Evolutionary conservation across 2,888 invertebrate species (phyloP), one percentile per base, ranked within the genome.

Genomic region (Bimastos eiseni): DNA sequence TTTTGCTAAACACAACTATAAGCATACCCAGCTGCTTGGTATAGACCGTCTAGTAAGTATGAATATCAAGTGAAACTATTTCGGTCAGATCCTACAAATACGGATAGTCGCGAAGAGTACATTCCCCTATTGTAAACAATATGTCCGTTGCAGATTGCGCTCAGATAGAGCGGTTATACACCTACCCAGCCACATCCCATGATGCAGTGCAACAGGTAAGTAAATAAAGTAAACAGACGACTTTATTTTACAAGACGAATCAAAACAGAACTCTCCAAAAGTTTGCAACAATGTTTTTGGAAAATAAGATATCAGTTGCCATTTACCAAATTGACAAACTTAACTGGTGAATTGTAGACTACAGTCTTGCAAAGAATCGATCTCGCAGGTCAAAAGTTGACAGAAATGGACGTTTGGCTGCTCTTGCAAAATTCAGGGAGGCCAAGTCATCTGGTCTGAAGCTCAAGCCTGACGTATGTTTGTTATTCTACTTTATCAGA

Each of bases 381-480:
- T 93, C 94, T 13, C 92, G 94, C 41, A 92, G 95, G 70, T 93
- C 93, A 83, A 94, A 93, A 91, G 92, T 92, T n/a, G 95, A 95
- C 92, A 94, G 94, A 92, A 93, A 92, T 24, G 94, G 94, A 15
- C 93, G 94, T 92, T 92, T 93, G 90, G 94, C 97, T 21, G 98
- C 98, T 13, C 96, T 98, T 5, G 97, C 97, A 93, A 97, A 96
- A 93, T 95, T 98, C 24, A 97, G 96, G 93, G 96, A 97, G 92
- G 95, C 97, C 4, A 96, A 96, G 93, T 97, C 97, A 21, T 96
- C 93, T 88, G 95, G 95, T 83, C 93, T 96, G 15, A 98, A 98
- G 95, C 96, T 98, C 94, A 98, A 98, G 95, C 98, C 97, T 95
- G 97, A 98, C 95, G 96, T 98, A 88, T 49, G 83, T 88, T 70